Base-by-base conservation (phyloP, 2,113 vertebrate genomes). In the Carlito syrichta region DNA sequence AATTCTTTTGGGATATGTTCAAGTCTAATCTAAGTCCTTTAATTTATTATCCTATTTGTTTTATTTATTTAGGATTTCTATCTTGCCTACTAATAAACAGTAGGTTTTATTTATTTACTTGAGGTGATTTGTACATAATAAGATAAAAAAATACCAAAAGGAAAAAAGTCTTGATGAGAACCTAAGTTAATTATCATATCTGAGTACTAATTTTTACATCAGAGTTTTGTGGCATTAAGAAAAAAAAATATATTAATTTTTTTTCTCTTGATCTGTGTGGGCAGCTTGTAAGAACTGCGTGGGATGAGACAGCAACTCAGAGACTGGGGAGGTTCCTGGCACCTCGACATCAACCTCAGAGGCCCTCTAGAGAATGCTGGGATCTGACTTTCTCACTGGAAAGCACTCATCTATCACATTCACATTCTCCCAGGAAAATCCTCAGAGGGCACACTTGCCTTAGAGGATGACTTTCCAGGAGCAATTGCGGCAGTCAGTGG, bases 81-180 rank as follows among this genome's bases (percentile, higher is more conserved):
- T 83, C 48, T 90, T 93, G 78, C 30, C 52, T 77, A 60, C 63
- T 76, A 50, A 25, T 86, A 90, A 89, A 43, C 20, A 62, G 60
- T 40, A n/a, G n/a, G 62, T 92, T 97, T 95, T 84, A 48, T 93
- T 94, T 97, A 85, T 82, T 94, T 89, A 95, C 89, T 85, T 90
- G 76, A 93, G 86, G 22, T 95, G 66, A 90, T 38, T 91, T 84
- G 82, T 17, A 81, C 9, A 35, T 85, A 52, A 25, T 60, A 94
- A 85, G 48, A 54, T 79, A 89, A 88, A 97, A 96, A 81, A 82
- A 79, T 45, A 94, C 91, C 94, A 63, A 93, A 35, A 71, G n/a
- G 43, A 43, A 81, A n/a, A 78, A 86, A 93, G 74, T 45, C 56
- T 30, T 95, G 86, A 89, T 48, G 74, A 54, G n/a, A 81, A 38